These are phyloP conservation scores for Phocides pigmalion DNA, from an alignment of 1,140 invertebrate genomes.

Conservation along the genomic window DNA sequence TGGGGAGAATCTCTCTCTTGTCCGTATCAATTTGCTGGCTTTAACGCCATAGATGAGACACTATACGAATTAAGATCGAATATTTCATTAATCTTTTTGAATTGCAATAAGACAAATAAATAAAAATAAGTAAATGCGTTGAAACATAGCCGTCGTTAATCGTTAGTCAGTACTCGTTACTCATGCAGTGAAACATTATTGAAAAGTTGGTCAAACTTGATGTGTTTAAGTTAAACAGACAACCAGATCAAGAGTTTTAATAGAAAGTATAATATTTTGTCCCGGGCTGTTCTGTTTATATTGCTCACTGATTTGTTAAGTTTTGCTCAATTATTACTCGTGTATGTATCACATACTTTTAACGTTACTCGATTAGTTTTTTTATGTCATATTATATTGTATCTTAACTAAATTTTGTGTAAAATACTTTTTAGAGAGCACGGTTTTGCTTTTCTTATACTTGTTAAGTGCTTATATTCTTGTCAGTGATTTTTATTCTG, in stretches of 20 bases:
- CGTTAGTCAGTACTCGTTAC: not conserved
- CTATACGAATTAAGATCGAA: too few species aligned
- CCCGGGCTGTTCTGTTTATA: conserved; percentile 59
- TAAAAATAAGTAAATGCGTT: too few species aligned
- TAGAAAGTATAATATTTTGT: conserved; percentile 30
- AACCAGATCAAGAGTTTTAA: conserved; percentile 33
- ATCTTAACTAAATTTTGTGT: conserved; percentile 50
- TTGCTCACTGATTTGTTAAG: conserved; percentile 80
- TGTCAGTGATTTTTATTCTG: conserved; percentile 47
- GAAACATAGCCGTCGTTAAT: too few species aligned
- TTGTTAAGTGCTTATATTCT: conserved; percentile 67
- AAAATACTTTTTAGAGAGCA: conserved; percentile 79
- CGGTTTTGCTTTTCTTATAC: conserved; percentile 80
- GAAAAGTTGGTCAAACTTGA: conserved; percentile 3
- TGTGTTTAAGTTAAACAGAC: conserved; percentile 7
- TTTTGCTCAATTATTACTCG: conserved; percentile 80
- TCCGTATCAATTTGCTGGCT: too few species aligned
- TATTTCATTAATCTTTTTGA: too few species aligned
- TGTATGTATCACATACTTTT: conserved; percentile 60
- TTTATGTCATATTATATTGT: conserved; percentile 49
- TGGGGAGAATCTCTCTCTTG: too few species aligned
- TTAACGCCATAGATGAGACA: too few species aligned
- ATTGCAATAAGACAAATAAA: too few species aligned
- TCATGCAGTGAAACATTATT: not conserved
- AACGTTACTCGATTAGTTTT: conserved; percentile 70